Base-by-base conservation (phyloP, 2,113 vertebrate genomes). In the Nycticryphes semicollaris region DNA sequence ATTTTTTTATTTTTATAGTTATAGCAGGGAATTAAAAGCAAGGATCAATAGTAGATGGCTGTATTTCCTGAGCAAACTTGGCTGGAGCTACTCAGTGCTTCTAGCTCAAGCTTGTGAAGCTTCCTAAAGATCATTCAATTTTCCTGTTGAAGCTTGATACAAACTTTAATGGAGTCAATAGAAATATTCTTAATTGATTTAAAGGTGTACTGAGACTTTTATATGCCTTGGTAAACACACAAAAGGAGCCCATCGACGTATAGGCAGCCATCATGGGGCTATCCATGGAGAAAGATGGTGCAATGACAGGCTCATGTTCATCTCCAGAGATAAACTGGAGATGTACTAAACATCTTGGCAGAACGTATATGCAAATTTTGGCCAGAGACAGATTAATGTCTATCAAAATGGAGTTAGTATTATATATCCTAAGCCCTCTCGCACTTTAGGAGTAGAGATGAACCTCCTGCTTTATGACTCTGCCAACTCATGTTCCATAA, bases 31-130 rank as follows among this genome's bases (percentile, higher is more conserved):
- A 83, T 91, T 57, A 93, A 81, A 94, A 94, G 72, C 53, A 25
- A 64, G 43, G 70, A 90, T 67, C 75, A 87, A 35, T 62, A 91
- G 77, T 92, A 94, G 87, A 88, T 89, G 84, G 70, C 77, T 92
- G n/a, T 66, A 94, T 90, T 96, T 93, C 89, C 77, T 75, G 74
- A 80, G 73, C 48, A 85, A 94, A 87, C 35, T 75, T 82, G 37
- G 17, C 37, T 72, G n/a, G 47, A 88, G 37, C 11, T 73, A 53
- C 56, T 72, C 43, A 57, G 37, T 53, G 53, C 31, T 72, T 76
- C 47, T 57, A 74, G 27, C 15, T 85, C 13, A 48, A 81, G 24
- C 17, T 47, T 35, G 35, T 68, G 27, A 45, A 66, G 8, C 21
- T 67, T 77, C 20, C 20, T 84, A 77, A 72, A 60, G 20, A 31